phyloP scores from a whole-genome alignment of 2,888 invertebrate species.

The Lasius platythorax region DNA sequence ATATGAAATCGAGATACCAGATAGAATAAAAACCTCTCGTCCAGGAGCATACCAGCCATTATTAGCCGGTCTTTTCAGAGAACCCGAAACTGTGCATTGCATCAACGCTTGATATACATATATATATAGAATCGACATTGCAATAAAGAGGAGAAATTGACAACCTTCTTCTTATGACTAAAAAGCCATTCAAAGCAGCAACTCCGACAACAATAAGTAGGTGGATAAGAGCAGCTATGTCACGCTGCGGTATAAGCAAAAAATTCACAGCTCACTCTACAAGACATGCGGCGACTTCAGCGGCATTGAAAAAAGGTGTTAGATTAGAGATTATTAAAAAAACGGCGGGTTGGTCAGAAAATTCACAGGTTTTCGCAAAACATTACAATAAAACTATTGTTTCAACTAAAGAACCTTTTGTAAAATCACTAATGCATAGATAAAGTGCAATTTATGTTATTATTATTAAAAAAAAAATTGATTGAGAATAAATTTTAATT shows the following conservation, averaged over 20 bases:
- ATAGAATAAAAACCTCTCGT: constrained; percentile 51
- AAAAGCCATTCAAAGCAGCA: constrained; percentile 58
- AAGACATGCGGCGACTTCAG: constrained; percentile 61
- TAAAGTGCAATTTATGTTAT: not conserved
- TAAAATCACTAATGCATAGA: not conserved
- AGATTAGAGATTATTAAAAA: constrained; percentile 53
- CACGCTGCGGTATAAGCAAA: constrained; percentile 41
- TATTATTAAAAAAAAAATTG: no score
- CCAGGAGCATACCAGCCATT: constrained; percentile 53
- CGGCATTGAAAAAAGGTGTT: constrained; percentile 54
- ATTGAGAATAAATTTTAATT: no score
- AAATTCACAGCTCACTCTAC: constrained; percentile 57
- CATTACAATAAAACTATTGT: not conserved
- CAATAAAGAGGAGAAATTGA: constrained; percentile 40
- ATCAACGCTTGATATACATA: constrained; percentile 37
- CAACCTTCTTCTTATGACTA: constrained; percentile 49
- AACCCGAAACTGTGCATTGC: constrained; percentile 63
- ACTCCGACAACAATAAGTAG: constrained; percentile 52
- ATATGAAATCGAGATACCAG: constrained; percentile 56
- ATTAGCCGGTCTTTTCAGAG: constrained; percentile 47
- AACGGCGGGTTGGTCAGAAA: constrained; percentile 54
- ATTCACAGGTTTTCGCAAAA: not conserved
- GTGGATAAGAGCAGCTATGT: constrained; percentile 58
- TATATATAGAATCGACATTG: constrained; percentile 53
- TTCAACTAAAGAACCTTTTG: not conserved